A percentile compares a stretch with the other conserved stretches of the same genome.
Conservation (phyloP, 1,140 invertebrate genomes). For the Drosophila melanogaster region DNA sequence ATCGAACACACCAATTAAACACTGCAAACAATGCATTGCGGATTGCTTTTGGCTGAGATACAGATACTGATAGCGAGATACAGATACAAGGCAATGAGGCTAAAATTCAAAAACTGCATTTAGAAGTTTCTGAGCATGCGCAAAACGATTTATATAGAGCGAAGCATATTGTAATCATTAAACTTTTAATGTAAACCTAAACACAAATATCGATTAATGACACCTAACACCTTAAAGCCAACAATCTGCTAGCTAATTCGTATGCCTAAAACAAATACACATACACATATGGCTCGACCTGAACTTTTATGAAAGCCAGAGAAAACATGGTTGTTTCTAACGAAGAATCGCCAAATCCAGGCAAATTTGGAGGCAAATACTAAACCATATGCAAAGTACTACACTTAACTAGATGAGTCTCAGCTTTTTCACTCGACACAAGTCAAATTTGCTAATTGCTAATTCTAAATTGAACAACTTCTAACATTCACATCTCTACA, state of each 20-base stretch:
- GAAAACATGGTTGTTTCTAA: constrained; percentile 33
- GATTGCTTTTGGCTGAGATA: constrained; percentile 41
- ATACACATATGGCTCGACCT: constrained; percentile 33
- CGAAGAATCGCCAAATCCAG: neutral
- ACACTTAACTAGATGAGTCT: constrained; percentile 48
- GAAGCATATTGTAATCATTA: constrained; percentile 70
- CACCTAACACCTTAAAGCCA: constrained; percentile 27
- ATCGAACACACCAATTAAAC: constrained; percentile 23
- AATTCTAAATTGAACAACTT: constrained; percentile 45
- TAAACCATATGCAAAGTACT: constrained; percentile 29
- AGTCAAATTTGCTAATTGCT: constrained; percentile 48
- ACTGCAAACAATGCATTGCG: constrained; percentile 15
- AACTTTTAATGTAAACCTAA: constrained; percentile 62
- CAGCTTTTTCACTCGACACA: constrained; percentile 46
- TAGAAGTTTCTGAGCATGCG: constrained; percentile 82
- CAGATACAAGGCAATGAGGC: constrained; percentile 36
- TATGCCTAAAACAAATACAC: constrained; percentile 39
- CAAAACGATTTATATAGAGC: constrained; percentile 77
- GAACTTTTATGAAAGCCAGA: constrained; percentile 38
- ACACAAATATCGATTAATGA: constrained; percentile 65
- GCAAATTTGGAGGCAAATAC: constrained; percentile 3
- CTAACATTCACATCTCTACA: constrained; percentile 32
- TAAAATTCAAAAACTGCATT: constrained; percentile 76
- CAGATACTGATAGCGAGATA: constrained; percentile 29
- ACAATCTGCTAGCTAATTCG: constrained; percentile 56